These are phyloP conservation scores for Acrobasis consociella DNA, from an alignment of 2,888 invertebrate genomes.

Conservation along the genomic window DNA sequence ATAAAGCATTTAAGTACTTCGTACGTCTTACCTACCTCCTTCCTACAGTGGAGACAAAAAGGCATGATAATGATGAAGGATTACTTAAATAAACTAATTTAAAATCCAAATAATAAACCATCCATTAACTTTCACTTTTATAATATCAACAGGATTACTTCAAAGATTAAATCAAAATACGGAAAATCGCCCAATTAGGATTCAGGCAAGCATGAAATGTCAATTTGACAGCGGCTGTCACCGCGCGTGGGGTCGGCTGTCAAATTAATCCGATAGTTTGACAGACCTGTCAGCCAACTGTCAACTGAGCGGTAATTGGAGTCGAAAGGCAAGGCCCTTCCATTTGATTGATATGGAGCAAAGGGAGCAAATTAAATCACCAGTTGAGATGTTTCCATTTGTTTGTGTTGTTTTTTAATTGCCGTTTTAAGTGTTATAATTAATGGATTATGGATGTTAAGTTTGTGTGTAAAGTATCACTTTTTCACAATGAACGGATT, in stretches of 20 bases:
- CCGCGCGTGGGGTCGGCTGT: conserved; percentile 58
- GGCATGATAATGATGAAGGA: too few relatives aligned
- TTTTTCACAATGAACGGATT: too few relatives aligned
- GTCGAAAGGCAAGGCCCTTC: conserved; percentile 46
- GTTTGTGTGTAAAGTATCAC: too few relatives aligned
- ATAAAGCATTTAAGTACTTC: too few relatives aligned
- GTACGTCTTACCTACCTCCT: too few relatives aligned
- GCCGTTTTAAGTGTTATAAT: background rate
- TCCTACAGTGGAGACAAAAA: too few relatives aligned
- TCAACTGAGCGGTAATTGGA: conserved; percentile 64
- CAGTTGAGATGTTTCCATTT: background rate
- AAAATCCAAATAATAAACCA: too few relatives aligned
- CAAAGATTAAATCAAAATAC: conserved; percentile 7
- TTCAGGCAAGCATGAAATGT: conserved; percentile 46
- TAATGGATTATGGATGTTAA: too few relatives aligned
- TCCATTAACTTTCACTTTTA: background rate
- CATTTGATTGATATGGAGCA: conserved; percentile 16
- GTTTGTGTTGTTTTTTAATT: background rate
- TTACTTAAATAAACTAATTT: too few relatives aligned
- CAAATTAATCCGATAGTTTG: conserved; percentile 58
- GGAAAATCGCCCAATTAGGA: conserved; percentile 38
- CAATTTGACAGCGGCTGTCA: conserved; percentile 27
- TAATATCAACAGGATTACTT: background rate
- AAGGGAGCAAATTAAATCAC: conserved; percentile 9
- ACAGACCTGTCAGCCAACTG: conserved; percentile 59